These are phyloP conservation scores for Hippocampus abdominalis DNA, from an alignment of 2,113 vertebrate species.

Conservation along the genomic window DNA sequence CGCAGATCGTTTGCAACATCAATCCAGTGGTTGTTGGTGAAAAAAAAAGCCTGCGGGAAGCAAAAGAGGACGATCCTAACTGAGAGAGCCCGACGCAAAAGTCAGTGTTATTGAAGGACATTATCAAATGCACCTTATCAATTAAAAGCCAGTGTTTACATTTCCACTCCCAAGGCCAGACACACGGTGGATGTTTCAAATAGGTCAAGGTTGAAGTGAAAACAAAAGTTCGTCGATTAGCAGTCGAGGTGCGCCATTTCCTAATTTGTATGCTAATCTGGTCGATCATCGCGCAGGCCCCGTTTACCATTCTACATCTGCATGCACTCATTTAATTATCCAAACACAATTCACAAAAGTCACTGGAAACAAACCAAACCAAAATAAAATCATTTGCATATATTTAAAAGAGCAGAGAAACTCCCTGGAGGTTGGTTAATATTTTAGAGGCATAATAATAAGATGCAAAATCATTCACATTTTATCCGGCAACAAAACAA, in stretches of 20 bases:
- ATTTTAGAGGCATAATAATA: slow-evolving; percentile 77
- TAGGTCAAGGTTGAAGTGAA: slow-evolving; percentile 72
- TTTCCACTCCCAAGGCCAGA: slow-evolving; percentile 49
- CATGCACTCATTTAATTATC: slow-evolving; percentile 73
- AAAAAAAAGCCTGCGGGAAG: background rate
- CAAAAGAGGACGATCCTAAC: background rate
- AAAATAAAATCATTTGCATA: slow-evolving; percentile 76
- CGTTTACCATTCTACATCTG: slow-evolving; percentile 66
- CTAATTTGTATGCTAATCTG: slow-evolving; percentile 73
- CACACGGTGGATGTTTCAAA: slow-evolving; percentile 58
- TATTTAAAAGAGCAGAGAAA: slow-evolving; percentile 74
- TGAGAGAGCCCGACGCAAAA: background rate
- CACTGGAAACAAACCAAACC: slow-evolving; percentile 72
- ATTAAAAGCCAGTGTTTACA: slow-evolving; percentile 62
- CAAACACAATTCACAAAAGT: slow-evolving; percentile 76
- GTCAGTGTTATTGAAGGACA: slow-evolving; percentile 48
- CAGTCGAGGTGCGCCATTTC: slow-evolving; percentile 61
- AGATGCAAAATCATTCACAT: slow-evolving; percentile 78
- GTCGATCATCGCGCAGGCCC: slow-evolving; percentile 56
- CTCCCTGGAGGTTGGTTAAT: slow-evolving; percentile 72
- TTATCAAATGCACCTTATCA: slow-evolving; percentile 67
- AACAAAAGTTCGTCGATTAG: slow-evolving; percentile 71
- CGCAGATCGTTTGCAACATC: background rate
- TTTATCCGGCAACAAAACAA: slow-evolving; percentile 72
- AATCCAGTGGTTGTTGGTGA: background rate